These are phyloP conservation scores for Amaurobius ferox DNA, from an alignment of 2,888 invertebrate genomes.

Conservation along the genomic window DNA sequence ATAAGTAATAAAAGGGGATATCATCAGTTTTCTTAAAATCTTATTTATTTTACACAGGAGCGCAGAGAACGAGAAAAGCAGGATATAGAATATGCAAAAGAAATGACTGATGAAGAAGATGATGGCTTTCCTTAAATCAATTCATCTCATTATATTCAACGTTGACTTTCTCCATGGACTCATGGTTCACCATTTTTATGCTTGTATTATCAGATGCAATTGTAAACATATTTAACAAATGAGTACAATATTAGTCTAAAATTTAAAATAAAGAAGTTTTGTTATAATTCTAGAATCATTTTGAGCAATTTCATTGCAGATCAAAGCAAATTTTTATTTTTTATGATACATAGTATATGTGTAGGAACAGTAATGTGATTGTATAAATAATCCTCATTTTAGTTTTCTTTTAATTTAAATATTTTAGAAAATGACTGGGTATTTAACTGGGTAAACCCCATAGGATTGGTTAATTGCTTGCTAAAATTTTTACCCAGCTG, in stretches of 20 bases:
- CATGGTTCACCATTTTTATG: conserved; percentile 30
- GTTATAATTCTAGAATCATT: background rate
- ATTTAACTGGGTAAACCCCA: too few species aligned
- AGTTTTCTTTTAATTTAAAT: too few species aligned
- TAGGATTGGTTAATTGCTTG: too few species aligned
- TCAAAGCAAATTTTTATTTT: too few species aligned
- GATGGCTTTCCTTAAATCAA: conserved; percentile 79
- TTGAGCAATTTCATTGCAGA: too few species aligned
- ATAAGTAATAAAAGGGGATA: too few species aligned
- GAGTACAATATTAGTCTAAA: background rate
- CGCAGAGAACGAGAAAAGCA: conserved; percentile 97
- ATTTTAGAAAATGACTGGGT: too few species aligned
- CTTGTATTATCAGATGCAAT: conserved; percentile 19
- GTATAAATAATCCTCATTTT: too few species aligned
- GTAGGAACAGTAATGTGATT: too few species aligned
- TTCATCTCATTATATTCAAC: background rate
- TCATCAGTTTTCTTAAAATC: too few species aligned
- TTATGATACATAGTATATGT: too few species aligned
- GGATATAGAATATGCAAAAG: conserved; percentile 98
- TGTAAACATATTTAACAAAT: background rate
- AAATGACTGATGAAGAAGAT: conserved; percentile 99
- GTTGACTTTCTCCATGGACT: conserved; percentile 7
- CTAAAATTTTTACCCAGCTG: too few species aligned
- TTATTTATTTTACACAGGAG: conserved; percentile 81
- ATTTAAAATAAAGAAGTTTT: background rate